Conservation (phyloP, 1,140 invertebrate species). For the Drosophila kikkawai region DNA sequence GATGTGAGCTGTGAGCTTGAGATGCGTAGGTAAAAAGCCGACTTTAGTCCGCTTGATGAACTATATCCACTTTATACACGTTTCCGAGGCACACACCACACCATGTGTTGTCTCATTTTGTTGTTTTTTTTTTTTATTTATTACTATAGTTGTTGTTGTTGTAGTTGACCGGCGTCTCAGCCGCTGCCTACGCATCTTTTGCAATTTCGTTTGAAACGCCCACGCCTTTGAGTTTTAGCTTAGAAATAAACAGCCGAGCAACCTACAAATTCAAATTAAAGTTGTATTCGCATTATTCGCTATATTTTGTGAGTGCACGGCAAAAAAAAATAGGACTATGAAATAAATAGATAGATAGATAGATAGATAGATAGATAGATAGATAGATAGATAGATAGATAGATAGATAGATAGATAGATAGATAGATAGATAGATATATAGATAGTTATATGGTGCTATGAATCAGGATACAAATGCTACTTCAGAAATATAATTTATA, state of each 20-base stretch:
- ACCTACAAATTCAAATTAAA: constrained; percentile 67
- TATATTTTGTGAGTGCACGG: constrained; percentile 27
- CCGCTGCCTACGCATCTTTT: constrained; percentile 76
- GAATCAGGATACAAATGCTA: too few relatives aligned
- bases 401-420: too few relatives aligned
- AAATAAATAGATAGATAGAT: too few relatives aligned
- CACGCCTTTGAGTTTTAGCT: constrained; percentile 72
- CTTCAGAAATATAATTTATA: too few relatives aligned
- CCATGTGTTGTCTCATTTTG: constrained; percentile 12
- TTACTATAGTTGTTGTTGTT: constrained; percentile 6
- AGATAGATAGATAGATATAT: too few relatives aligned
- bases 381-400: too few relatives aligned
- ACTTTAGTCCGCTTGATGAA: constrained; percentile 52
- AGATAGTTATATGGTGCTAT: too few relatives aligned
- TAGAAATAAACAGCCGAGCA: constrained; percentile 69
- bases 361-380: too few relatives aligned
- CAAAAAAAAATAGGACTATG: neutral
- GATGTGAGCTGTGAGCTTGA: constrained; percentile 25
- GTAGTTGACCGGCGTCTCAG: constrained; percentile 20
- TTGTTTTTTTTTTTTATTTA: neutral
- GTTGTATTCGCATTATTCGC: constrained; percentile 64
- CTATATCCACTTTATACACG: constrained; percentile 55
- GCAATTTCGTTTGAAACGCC: constrained; percentile 80
- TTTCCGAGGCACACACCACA: constrained; percentile 14
- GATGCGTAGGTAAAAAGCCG: constrained; percentile 73